Evolutionary conservation across 2,113 vertebrate genomes (phyloP).

Genomic region (Nymphicus hollandicus): DNA sequence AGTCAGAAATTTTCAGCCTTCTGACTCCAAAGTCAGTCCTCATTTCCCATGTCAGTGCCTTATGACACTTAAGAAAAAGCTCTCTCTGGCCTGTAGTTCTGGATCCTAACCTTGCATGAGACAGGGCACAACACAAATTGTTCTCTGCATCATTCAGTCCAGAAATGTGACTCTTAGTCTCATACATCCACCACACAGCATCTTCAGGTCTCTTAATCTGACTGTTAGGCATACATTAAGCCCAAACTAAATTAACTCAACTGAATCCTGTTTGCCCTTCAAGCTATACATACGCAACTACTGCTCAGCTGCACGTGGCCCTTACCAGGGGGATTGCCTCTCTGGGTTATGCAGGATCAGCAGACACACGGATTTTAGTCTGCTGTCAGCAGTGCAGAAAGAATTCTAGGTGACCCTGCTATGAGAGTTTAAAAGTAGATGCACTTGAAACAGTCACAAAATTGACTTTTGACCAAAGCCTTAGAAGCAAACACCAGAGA

Average conservation of each 20-base stretch:
- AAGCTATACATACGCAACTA: not conserved
- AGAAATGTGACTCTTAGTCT: not conserved
- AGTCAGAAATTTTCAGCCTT: not conserved
- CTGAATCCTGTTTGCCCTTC: not conserved
- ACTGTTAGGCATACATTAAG: not conserved
- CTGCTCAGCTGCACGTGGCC: not conserved
- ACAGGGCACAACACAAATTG: not conserved
- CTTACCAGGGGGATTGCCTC: not conserved
- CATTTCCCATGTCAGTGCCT: not conserved
- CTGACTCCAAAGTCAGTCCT: not conserved
- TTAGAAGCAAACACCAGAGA: not conserved
- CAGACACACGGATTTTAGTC: not conserved
- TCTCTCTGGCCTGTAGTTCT: not conserved
- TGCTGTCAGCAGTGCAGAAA: not conserved
- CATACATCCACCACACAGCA: not conserved
- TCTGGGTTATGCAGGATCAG: not conserved
- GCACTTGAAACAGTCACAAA: not conserved
- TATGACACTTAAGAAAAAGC: not conserved
- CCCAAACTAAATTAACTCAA: not conserved
- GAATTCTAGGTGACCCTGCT: not conserved
- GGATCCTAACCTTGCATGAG: not conserved
- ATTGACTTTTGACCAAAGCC: not conserved
- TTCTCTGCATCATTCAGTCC: not conserved
- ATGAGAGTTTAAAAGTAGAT: not conserved
- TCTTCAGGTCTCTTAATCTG: not conserved